Base-by-base conservation (phyloP, 1,140 invertebrate species). In the Dendroctonus ponderosae region DNA sequence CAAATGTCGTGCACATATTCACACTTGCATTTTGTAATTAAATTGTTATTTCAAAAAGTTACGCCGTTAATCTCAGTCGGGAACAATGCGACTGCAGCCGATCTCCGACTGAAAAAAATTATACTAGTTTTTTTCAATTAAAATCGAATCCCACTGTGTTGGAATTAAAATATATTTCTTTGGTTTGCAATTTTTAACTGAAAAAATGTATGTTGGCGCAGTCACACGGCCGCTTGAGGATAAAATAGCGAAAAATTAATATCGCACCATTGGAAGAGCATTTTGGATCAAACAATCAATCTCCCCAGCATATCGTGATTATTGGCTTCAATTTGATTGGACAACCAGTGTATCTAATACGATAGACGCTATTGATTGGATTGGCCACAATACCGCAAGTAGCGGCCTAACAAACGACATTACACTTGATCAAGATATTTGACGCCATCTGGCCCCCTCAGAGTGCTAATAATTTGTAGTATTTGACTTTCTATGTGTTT, bases 31-130 rank as follows among this genome's bases (percentile, higher is more conserved):
- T 46, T 59, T 15, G 38, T 26, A 59, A 59, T 59, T 59, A 59
- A 59, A 59, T 59, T 59, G 44, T 59, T 59, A 38, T 59, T 59
- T 59, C 44, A 43, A 59, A 59, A 59, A 59, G 52, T 38, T 54
- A 38, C 52, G 26, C 38, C 26, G 39, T 54, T 54, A 54, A 54
- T 54, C 52, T 54, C 11, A 12, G 26, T 26, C 14, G 26, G 52
- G 7, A 51, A 54, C 12, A 54, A 38, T 38, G 52, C 52, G 52
- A 40, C 52, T 37, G 7, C 52, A 54, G 52, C 44, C 9, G 44
- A 1, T 12, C 44, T 46, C 26, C 26, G 26, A 26, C 26, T 26
- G 3, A 26, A 26, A 26, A 26, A 26, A 2, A 26, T n/a, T n/a
- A n/a, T n/a, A n/a, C n/a, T 26, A 26, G 1, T 26, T 26, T 26